Evolutionary conservation across 2,888 invertebrate genomes (phyloP), one percentile per base, ranked within the genome.

Genomic region (Brachypalpus laphriformis): DNA sequence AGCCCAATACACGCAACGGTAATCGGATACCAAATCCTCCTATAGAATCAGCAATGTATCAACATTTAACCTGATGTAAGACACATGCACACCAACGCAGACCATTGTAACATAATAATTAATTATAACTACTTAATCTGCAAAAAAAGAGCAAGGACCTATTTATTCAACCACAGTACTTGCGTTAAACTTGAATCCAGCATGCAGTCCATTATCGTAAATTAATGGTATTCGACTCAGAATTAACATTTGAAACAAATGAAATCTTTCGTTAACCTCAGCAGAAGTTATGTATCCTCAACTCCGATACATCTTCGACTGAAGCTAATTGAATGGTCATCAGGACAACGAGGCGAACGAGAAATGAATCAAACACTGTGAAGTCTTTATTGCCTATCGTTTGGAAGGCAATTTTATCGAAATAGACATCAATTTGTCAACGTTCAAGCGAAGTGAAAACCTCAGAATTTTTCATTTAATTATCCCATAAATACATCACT

Each of bases 401-500:
- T 37, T 8, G 14, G 20, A 57, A 25, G 47, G 34, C 61, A 72
- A 63, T 72, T 63, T 42, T 18, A 51, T 28, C 37, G 16, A 54
- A 70, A 9, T 9, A 18, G 31, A 45, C 70, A 63, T 61, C 51
- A 63, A 72, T 66, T 75, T 75, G 47, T 49, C 57, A 28, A 40
- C 47, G 28, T 8, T 65, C 40, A 40, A 56, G 25, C 28, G 18
- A 61, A 59, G 59, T 37, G 45, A 47, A 75, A 75, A 57, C 56
- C 65, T 66, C 57, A 49, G 65, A 66, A 51, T 59, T 40, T 31
- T 49, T 68, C 75, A 59, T 68, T 59, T 59, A 68, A 76, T 76
- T 59, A 68, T 76, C 42, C 18, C 66, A 76, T 65, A 75, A 75
- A 65, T 65, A 76, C 56, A 68, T 76, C 63, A 61, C 28, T 54